Percentiles rank a stretch among this genome's conserved stretches.
Evolutionary conservation across 37 sponge, comb jelly and placozoan genomes (phyloP).

Genomic region (Tethya wilhelma): DNA sequence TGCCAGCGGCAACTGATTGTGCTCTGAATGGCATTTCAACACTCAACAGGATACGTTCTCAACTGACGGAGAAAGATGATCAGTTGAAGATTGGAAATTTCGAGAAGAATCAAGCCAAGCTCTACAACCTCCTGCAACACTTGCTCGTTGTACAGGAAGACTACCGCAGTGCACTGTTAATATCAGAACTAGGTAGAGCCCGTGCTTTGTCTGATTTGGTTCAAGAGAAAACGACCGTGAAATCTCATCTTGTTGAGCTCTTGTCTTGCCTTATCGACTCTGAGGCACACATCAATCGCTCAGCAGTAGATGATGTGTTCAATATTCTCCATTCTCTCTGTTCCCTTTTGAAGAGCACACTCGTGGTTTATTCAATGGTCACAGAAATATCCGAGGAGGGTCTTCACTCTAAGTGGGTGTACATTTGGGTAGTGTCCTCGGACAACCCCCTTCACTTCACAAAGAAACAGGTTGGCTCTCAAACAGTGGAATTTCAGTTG

Average conservation of each 20-base stretch:
- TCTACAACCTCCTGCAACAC: slow-evolving; percentile 20
- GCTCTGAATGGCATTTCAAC: slow-evolving; percentile 26
- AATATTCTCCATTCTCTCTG: background rate
- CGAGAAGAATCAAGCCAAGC: slow-evolving; percentile 57
- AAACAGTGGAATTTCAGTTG: background rate
- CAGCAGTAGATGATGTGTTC: background rate
- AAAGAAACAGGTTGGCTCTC: background rate
- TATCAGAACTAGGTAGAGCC: slow-evolving; percentile 60
- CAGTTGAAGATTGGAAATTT: slow-evolving; percentile 49
- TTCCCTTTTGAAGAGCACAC: background rate
- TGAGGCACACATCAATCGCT: background rate
- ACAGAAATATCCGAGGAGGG: too few species aligned
- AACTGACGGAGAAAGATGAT: slow-evolving; percentile 39
- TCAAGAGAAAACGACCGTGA: background rate
- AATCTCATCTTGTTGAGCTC: background rate
- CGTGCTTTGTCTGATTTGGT: slow-evolving; percentile 31
- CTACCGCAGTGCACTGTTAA: slow-evolving; percentile 21
- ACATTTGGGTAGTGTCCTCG: background rate
- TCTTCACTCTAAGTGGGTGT: background rate
- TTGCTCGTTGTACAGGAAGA: slow-evolving; percentile 35
- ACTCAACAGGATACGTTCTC: slow-evolving; percentile 7
- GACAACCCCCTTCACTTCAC: background rate
- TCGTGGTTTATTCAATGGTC: background rate
- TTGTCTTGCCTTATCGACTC: background rate
- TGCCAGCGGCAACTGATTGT: background rate